Evolutionary conservation across 1,140 invertebrate genomes (phyloP).

Genomic region (Himalopsyche phryganea): DNA sequence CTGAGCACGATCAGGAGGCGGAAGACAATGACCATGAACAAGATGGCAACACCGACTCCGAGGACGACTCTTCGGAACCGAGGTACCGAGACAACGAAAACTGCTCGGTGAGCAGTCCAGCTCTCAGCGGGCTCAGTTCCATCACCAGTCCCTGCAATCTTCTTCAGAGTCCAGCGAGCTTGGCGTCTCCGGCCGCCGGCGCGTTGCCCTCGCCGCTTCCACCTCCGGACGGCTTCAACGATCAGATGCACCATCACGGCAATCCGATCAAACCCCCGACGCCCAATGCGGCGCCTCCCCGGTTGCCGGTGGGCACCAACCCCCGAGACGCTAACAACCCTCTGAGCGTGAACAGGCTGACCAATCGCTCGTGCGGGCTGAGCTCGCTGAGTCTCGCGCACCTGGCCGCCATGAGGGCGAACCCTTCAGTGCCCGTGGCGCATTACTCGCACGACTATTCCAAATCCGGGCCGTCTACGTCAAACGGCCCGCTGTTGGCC

Average conservation of each 20-base stretch:
- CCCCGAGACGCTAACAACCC: constrained; percentile 89
- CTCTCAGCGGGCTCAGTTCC: constrained; percentile 72
- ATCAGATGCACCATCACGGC: constrained; percentile 5
- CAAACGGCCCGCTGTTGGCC: constrained; percentile 4
- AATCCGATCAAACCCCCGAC: constrained; percentile 46
- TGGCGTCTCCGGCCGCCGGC: constrained; percentile 60
- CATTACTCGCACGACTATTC: constrained; percentile 24
- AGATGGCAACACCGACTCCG: constrained; percentile 70
- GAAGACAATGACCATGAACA: constrained; percentile 70
- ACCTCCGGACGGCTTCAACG: background rate
- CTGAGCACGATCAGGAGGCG: constrained; percentile 63
- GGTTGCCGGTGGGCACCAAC: constrained; percentile 84
- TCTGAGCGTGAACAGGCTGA: constrained; percentile 82
- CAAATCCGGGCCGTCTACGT: constrained; percentile 22
- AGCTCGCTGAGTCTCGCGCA: constrained; percentile 23
- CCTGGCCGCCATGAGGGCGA: constrained; percentile 17
- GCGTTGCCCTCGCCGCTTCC: constrained; percentile 26
- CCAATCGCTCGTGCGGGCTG: constrained; percentile 48
- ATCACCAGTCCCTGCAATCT: constrained; percentile 70
- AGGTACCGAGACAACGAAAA: constrained; percentile 61
- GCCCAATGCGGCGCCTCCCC: constrained; percentile 47
- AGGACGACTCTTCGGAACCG: constrained; percentile 63
- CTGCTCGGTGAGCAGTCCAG: constrained; percentile 72
- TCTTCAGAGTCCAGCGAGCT: constrained; percentile 61
- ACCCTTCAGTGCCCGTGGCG: constrained; percentile 8